Evolutionary conservation across 2,113 vertebrate species (phyloP).

Genomic region (Laterallus jamaicensis): DNA sequence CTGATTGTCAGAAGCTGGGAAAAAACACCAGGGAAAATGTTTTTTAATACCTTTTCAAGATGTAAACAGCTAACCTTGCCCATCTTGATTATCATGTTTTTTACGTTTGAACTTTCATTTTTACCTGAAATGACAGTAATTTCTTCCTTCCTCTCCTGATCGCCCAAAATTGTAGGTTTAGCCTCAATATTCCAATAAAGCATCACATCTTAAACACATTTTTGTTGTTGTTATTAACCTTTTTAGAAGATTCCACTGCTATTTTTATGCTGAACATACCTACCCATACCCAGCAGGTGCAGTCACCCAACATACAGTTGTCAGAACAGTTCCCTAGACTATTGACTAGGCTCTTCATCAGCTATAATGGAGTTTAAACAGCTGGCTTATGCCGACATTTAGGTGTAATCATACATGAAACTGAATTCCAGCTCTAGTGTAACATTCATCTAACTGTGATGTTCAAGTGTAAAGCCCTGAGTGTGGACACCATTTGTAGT

Average conservation of each 20-base stretch:
- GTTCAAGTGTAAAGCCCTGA: neutral
- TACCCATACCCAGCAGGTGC: neutral
- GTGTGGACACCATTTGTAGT: neutral
- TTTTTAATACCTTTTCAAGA: neutral
- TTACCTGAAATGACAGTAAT: neutral
- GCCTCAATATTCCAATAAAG: neutral
- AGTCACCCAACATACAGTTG: neutral
- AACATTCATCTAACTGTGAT: neutral
- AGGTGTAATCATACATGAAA: neutral
- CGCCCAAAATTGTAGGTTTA: neutral
- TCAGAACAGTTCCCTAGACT: neutral
- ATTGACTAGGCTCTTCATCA: neutral
- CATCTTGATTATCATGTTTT: neutral
- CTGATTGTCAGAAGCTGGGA: neutral
- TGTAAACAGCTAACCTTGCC: neutral
- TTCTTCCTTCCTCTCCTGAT: neutral
- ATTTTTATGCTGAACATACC: neutral
- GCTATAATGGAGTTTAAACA: neutral
- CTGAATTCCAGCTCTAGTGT: neutral
- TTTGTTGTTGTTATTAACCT: neutral
- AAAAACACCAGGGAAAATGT: neutral
- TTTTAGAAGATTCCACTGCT: neutral
- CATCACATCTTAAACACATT: neutral
- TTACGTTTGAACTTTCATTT: neutral
- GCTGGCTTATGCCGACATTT: accelerated